Evolutionary conservation across 2,888 invertebrate genomes (phyloP).

Genomic region (Dascillus cervinus): DNA sequence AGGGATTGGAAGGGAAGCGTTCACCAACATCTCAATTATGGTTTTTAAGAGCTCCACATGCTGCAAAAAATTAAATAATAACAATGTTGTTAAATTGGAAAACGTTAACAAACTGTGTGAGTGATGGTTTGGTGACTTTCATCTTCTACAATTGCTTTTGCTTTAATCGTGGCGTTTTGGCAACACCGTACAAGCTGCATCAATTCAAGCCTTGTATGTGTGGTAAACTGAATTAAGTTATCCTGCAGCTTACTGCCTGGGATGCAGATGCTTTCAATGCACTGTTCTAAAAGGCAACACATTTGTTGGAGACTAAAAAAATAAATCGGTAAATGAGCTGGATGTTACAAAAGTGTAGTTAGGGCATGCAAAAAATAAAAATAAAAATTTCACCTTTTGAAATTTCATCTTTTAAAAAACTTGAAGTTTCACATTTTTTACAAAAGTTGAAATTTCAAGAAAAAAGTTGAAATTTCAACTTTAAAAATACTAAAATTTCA

Average conservation of each 20-base stretch:
- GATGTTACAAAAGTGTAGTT: no score
- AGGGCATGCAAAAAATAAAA: no score
- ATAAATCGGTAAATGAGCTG: no score
- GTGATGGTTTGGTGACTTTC: slow-evolving; percentile 39
- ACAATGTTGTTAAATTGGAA: no score
- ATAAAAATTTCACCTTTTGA: slow-evolving; percentile 1
- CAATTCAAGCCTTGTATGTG: slow-evolving; percentile 41
- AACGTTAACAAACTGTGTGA: slow-evolving; percentile 22
- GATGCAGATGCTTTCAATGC: slow-evolving; percentile 64
- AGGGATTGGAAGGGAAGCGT: slow-evolving; percentile 61
- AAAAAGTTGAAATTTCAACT: no score
- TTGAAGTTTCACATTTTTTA: no score
- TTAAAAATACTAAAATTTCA: no score
- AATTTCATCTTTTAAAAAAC: no score
- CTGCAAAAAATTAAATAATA: no score
- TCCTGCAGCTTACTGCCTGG: slow-evolving; percentile 34
- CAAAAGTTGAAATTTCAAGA: no score
- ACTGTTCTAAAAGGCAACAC: slow-evolving; percentile 66
- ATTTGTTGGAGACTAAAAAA: slow-evolving; percentile 67
- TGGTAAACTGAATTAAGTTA: slow-evolving; percentile 36
- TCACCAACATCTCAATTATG: slow-evolving; percentile 54
- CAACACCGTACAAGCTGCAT: slow-evolving; percentile 42
- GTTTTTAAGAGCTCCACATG: slow-evolving; percentile 52
- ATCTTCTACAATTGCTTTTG: slow-evolving; percentile 34
- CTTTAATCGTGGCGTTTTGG: slow-evolving; percentile 38